Evolutionary conservation across 2,113 vertebrate genomes (phyloP).

Genomic region (Piaya cayana): DNA sequence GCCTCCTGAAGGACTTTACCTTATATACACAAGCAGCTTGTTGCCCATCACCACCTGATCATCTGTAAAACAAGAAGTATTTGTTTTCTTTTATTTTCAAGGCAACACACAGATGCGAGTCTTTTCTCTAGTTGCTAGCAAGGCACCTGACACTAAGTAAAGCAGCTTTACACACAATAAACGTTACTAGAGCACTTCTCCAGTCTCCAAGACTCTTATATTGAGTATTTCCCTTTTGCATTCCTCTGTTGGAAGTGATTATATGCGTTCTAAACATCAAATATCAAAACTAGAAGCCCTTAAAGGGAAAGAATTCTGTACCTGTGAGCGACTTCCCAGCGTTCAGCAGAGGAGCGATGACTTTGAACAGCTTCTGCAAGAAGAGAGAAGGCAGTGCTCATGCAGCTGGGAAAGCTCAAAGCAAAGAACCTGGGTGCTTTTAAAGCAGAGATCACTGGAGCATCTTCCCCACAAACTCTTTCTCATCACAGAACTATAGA

Average conservation of each 20-base stretch:
- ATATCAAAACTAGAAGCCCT: background rate
- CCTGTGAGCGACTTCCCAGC: slow-evolving; percentile 90
- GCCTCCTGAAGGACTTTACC: slow-evolving; percentile 74
- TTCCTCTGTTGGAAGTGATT: background rate
- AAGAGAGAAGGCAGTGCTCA: slow-evolving; percentile 18
- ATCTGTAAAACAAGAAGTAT: slow-evolving; percentile 78
- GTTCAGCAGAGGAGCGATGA: slow-evolving; percentile 87
- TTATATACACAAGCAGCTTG: slow-evolving; percentile 97
- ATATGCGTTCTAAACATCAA: background rate
- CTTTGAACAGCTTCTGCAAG: slow-evolving; percentile 93
- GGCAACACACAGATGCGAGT: background rate
- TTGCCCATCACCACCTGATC: slow-evolving; percentile 96
- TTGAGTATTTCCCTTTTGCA: background rate
- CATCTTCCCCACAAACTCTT: background rate
- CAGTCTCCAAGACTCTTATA: background rate
- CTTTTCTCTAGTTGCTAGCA: background rate
- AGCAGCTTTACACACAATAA: background rate
- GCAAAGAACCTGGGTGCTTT: background rate
- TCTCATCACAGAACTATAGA: background rate
- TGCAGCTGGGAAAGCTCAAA: background rate
- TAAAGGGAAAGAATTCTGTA: slow-evolving; percentile 50
- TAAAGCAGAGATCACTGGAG: background rate
- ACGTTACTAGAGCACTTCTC: background rate
- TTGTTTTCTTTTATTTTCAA: background rate
- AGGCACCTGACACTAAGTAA: background rate